Percentiles rank a stretch among this genome's conserved stretches.
These are phyloP conservation scores for Hemiprocne comata DNA, from an alignment of 2,113 vertebrate species.

Conservation along the genomic window DNA sequence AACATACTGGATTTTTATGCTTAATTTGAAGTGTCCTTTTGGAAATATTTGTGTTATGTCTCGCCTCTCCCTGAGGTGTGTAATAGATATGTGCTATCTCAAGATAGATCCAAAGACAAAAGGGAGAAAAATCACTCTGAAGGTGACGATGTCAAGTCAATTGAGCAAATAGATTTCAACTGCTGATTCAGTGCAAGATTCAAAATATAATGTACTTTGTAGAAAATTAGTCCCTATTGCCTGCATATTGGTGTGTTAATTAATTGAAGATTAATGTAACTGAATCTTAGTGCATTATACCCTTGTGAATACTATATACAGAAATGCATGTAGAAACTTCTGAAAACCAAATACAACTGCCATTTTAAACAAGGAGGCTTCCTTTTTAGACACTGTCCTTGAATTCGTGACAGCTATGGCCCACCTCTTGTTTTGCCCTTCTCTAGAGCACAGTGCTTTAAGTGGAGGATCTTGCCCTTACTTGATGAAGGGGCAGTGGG, in stretches of 20 bases:
- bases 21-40: background rate
- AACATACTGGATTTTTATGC: background rate
- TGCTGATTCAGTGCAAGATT: constrained; percentile 70
- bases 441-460: background rate
- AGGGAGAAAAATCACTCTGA: background rate
- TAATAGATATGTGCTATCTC: background rate
- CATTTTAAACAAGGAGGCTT: background rate
- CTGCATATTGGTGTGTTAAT: background rate
- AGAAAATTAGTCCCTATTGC: background rate
- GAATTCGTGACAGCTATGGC: background rate
- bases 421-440: background rate
- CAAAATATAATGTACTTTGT: constrained; percentile 28
- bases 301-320: background rate
- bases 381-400: background rate
- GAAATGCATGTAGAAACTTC: background rate
- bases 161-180: background rate
- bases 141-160: background rate
- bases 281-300: background rate
- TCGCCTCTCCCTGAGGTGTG: background rate
- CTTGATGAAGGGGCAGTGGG: background rate
- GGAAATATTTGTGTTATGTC: background rate
- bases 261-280: background rate
- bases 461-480: background rate
- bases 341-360: background rate
- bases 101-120: background rate